Percentiles rank a stretch among this genome's conserved stretches.
phyloP scores from a whole-genome alignment of 2,797 vertebrate genomes.

The Echiichthys vipera region DNA sequence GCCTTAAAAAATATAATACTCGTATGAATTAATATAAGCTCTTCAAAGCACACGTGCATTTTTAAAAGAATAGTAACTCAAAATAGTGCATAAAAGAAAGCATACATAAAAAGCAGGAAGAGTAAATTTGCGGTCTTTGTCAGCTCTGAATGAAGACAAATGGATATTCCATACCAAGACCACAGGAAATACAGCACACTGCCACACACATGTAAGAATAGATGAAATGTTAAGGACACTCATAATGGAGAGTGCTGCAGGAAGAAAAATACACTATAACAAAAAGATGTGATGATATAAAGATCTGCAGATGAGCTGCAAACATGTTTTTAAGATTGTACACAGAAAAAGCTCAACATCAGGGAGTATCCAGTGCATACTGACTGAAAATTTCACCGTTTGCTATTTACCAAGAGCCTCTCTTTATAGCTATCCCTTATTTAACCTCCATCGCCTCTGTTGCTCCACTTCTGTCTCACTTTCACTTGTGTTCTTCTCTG shows the following conservation, averaged over 20 bases:
- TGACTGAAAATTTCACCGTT: background rate
- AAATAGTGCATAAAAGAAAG: background rate
- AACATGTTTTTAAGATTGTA: background rate
- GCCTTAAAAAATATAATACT: background rate
- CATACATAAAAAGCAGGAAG: slow-evolving; percentile 5
- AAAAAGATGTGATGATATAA: slow-evolving; percentile 6
- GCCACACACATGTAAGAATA: background rate
- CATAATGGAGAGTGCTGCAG: background rate
- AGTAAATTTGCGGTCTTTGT: background rate
- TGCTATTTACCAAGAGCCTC: background rate
- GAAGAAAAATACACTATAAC: slow-evolving; percentile 10
- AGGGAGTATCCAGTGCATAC: background rate
- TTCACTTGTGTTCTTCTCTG: background rate
- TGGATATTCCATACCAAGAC: background rate
- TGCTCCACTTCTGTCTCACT: background rate
- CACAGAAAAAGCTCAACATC: background rate
- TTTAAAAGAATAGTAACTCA: no score
- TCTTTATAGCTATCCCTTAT: background rate
- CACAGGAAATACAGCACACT: background rate
- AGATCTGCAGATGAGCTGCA: background rate
- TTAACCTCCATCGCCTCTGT: no score
- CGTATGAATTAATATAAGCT: background rate
- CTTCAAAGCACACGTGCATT: background rate
- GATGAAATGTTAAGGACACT: background rate
- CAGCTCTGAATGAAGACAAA: slow-evolving; percentile 21